Evolutionary conservation across 1,140 invertebrate genomes (phyloP).

Genomic region (Lepidurus couesii): DNA sequence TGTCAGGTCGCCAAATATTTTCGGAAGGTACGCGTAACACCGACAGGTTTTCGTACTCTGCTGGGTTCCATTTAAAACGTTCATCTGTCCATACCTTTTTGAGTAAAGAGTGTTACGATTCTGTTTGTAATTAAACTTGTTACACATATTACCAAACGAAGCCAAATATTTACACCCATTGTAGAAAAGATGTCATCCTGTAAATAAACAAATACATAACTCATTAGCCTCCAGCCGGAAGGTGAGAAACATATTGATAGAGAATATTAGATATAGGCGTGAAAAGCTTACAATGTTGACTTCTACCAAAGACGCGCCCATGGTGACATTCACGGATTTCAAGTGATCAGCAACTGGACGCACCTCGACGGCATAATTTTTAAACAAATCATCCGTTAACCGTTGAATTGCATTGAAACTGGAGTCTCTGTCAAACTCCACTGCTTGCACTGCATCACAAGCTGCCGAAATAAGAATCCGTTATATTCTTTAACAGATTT

Average conservation of each 20-base stretch:
- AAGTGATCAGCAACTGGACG: background rate
- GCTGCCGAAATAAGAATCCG: too few relatives aligned
- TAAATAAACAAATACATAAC: background rate
- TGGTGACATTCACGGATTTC: background rate
- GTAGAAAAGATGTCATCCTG: background rate
- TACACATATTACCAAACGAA: background rate
- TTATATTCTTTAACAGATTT: too few relatives aligned
- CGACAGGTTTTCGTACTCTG: background rate
- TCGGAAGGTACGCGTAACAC: background rate
- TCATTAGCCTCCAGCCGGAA: background rate
- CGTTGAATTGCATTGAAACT: background rate
- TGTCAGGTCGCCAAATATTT: constrained; percentile 1
- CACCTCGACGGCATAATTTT: background rate
- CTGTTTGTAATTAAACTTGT: background rate
- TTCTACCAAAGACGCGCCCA: background rate
- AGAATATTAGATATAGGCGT: background rate
- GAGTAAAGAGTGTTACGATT: background rate
- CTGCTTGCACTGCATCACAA: too few relatives aligned
- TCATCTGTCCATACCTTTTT: background rate
- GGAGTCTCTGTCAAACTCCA: too few relatives aligned
- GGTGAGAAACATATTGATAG: background rate
- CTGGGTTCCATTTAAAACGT: background rate
- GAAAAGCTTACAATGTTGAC: background rate
- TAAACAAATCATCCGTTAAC: background rate
- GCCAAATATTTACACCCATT: background rate